Evolutionary conservation across 2,797 vertebrate species (phyloP).

Genomic region (Oreochromis grahami): DNA sequence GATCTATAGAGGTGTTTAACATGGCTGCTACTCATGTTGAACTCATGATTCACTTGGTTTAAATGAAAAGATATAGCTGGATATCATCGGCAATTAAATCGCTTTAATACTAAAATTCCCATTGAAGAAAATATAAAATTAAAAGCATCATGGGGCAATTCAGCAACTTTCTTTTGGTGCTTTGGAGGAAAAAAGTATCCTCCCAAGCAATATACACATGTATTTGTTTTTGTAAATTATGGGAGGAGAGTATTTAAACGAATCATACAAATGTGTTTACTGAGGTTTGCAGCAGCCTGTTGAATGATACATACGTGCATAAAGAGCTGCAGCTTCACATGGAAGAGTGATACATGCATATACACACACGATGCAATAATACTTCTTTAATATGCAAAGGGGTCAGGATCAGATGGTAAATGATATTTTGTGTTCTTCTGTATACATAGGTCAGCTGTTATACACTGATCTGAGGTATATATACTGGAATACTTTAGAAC

Average conservation of each 20-base stretch:
- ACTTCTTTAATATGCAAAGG: accelerated
- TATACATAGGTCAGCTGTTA: neutral
- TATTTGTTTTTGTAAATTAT: neutral
- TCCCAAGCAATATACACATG: neutral
- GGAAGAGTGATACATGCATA: neutral
- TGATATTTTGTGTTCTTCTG: neutral
- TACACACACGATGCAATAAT: neutral
- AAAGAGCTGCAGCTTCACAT: accelerated
- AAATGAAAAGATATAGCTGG: accelerated
- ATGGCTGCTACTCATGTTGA: accelerated
- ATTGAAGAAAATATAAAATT: accelerated
- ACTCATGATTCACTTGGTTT: neutral
- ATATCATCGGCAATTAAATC: neutral
- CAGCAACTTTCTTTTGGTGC: accelerated
- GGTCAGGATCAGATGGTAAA: neutral
- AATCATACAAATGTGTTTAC: neutral
- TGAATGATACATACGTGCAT: neutral
- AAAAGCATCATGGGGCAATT: neutral
- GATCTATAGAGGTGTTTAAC: accelerated
- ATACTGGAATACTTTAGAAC: neutral
- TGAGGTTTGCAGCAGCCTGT: neutral
- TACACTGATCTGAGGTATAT: neutral
- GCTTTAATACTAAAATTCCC: neutral
- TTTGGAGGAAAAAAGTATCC: neutral
- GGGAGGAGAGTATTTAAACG: neutral